These are phyloP conservation scores for Eumacrocentrus americanus DNA, from an alignment of 2,888 invertebrate genomes.

Conservation along the genomic window DNA sequence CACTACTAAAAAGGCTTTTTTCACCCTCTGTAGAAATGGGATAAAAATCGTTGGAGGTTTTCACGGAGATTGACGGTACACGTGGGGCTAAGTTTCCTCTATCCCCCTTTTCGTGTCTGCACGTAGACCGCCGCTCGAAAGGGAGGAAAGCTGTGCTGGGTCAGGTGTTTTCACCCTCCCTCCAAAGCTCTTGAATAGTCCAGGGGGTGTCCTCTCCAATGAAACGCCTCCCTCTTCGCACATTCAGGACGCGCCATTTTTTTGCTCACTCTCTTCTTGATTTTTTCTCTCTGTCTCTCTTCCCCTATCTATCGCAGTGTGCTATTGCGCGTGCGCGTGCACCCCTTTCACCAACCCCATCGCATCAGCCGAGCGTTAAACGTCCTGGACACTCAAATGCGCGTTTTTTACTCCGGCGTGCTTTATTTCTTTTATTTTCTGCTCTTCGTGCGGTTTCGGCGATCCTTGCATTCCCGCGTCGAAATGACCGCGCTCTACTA, in stretches of 20 bases:
- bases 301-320: no score
- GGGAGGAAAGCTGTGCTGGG: conserved; percentile 27
- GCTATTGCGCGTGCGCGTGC: conserved; percentile 13
- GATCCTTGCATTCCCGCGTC: not conserved
- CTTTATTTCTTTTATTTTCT: not conserved
- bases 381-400: conserved; percentile 9
- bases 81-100: conserved; percentile 33
- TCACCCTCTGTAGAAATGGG: not conserved
- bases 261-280: not conserved
- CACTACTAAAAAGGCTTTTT: conserved; percentile 22
- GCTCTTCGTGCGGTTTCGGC: no score
- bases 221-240: conserved; percentile 33
- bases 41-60: conserved; percentile 23
- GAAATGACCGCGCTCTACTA: not conserved
- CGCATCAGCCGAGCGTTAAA: conserved; percentile 8
- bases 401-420: conserved; percentile 1
- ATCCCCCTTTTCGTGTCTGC: conserved; percentile 20
- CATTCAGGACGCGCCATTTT: conserved; percentile 28
- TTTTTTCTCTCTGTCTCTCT: not conserved
- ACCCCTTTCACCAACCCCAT: not conserved
- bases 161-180: conserved; percentile 38
- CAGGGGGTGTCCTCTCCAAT: conserved; percentile 33
- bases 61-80: conserved; percentile 37
- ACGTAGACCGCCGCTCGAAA: not conserved
- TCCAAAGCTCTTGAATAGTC: conserved; percentile 38